Percentiles rank a stretch among this genome's conserved stretches.
phyloP scores from a whole-genome alignment of 2,113 vertebrate genomes.

The Gallinago jamesoni region DNA sequence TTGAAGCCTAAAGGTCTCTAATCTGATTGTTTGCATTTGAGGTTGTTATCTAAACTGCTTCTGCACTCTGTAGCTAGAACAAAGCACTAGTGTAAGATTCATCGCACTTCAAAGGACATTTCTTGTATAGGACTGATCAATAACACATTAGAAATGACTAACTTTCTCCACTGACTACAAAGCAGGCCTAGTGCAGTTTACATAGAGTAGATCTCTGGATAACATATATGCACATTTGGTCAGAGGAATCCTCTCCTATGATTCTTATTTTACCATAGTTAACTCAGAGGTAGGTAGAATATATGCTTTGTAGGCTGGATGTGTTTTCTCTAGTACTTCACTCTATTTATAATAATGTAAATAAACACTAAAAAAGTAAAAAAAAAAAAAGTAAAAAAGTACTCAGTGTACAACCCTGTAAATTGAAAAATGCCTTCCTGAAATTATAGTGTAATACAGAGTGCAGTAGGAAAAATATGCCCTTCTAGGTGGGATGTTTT shows the following conservation, averaged over 20 bases:
- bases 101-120: neutral
- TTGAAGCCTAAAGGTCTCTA: neutral
- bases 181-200: neutral
- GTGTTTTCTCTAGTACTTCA: neutral
- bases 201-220: neutral
- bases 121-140: neutral
- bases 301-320: neutral
- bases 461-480: no score
- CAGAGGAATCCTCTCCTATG: neutral
- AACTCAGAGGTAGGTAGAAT: neutral
- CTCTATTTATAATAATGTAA: neutral
- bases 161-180: neutral
- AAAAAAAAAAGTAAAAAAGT: neutral
- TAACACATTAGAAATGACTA: neutral
- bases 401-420: neutral
- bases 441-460: neutral
- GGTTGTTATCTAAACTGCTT: neutral
- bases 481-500: no score
- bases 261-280: neutral
- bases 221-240: neutral
- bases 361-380: neutral
- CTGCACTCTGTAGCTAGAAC: neutral
- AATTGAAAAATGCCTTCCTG: neutral
- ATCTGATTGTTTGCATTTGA: neutral
- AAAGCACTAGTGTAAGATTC: neutral